phyloP scores from a whole-genome alignment of 2,113 vertebrate species.

The Zosterops pallidus region DNA sequence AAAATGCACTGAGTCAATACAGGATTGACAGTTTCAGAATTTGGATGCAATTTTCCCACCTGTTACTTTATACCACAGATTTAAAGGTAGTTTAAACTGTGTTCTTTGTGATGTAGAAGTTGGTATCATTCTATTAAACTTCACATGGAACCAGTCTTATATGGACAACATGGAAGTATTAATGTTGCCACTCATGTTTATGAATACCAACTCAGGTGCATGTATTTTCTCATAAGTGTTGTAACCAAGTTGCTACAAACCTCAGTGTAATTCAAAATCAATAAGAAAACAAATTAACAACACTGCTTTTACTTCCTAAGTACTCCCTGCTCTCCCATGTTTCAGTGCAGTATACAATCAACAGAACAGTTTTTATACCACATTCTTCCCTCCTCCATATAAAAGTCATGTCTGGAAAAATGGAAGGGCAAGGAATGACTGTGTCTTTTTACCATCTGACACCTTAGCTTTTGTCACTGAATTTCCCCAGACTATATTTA shows the following conservation, averaged over 20 bases:
- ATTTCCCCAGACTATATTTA: background rate
- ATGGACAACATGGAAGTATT: background rate
- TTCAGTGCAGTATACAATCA: background rate
- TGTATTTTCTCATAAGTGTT: background rate
- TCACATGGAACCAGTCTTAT: accelerated
- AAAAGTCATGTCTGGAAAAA: background rate
- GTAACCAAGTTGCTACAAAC: background rate
- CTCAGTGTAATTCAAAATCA: background rate
- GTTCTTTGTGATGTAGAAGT: background rate
- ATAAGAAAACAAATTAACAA: accelerated
- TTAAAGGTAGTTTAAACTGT: background rate
- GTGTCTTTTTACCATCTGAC: background rate
- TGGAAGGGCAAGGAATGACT: background rate
- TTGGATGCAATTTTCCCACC: background rate
- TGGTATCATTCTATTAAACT: background rate
- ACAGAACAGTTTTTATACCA: background rate
- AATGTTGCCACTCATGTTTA: background rate
- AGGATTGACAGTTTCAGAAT: background rate
- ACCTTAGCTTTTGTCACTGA: background rate
- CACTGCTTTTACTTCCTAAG: background rate
- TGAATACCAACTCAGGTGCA: background rate
- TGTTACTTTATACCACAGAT: background rate
- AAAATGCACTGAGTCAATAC: background rate
- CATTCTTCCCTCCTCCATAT: background rate
- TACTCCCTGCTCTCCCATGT: background rate